phyloP scores from a whole-genome alignment of 2,113 vertebrate genomes.

The Megaceryle torquata region DNA sequence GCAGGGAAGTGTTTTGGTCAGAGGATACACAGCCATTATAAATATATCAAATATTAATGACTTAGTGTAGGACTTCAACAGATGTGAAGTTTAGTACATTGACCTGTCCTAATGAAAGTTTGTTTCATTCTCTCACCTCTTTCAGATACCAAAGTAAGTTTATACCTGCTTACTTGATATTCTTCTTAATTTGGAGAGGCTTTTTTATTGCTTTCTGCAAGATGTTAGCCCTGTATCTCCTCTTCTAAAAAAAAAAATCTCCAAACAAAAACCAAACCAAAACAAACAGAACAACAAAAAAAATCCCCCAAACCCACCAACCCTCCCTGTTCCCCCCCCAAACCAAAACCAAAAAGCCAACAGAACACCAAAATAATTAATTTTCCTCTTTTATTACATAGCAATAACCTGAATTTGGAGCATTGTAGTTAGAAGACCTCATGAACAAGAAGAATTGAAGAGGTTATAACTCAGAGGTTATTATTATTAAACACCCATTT shows the following conservation, averaged over 20 bases:
- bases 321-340: no score
- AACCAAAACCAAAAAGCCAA: no score
- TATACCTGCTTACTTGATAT: background rate
- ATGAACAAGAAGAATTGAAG: background rate
- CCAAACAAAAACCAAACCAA: background rate
- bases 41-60: background rate
- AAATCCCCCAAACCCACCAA: no score
- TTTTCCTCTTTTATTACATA: background rate
- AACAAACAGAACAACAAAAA: no score
- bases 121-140: background rate
- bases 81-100: background rate
- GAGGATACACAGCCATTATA: background rate
- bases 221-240: background rate
- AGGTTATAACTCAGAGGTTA: background rate
- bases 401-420: background rate
- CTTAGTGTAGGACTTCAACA: background rate
- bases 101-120: background rate
- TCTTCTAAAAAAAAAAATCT: background rate
- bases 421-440: background rate
- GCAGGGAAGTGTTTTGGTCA: background rate
- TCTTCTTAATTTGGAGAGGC: background rate
- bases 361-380: background rate
- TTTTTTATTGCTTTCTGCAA: background rate
- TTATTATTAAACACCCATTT: background rate
- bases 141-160: background rate